phyloP scores from a whole-genome alignment of 2,113 vertebrate species.

The Ctenodactylus gundi region DNA sequence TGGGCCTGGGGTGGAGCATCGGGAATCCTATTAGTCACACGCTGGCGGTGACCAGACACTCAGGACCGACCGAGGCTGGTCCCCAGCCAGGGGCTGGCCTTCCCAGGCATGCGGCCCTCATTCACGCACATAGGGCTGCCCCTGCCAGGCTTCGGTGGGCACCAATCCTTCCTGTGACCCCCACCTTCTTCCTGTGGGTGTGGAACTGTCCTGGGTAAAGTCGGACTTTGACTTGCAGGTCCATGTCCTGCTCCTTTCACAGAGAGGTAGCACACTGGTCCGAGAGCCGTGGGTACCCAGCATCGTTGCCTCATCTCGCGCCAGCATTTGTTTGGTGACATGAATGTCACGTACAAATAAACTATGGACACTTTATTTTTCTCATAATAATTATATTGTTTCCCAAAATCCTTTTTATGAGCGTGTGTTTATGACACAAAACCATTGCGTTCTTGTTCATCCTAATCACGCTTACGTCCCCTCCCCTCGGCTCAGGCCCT shows the following conservation, averaged over 20 bases:
- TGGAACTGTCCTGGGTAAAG: neutral
- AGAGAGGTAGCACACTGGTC: too few species aligned
- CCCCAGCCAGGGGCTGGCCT: fast-evolving
- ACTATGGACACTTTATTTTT: too few species aligned
- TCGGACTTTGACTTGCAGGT: neutral
- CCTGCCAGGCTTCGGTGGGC: neutral
- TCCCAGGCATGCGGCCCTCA: fast-evolving
- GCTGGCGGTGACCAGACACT: neutral
- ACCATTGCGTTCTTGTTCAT: too few species aligned
- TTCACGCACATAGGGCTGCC: neutral
- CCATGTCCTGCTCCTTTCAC: too few species aligned
- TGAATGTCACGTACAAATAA: too few species aligned
- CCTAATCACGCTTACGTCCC: too few species aligned
- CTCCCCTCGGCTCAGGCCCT: too few species aligned
- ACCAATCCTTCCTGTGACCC: neutral
- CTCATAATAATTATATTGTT: too few species aligned
- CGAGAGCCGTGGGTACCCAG: constrained; percentile 11
- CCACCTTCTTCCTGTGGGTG: neutral
- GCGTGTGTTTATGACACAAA: too few species aligned
- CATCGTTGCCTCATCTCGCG: too few species aligned
- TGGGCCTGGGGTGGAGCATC: neutral
- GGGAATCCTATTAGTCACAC: neutral
- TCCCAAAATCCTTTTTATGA: too few species aligned
- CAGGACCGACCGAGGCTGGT: neutral
- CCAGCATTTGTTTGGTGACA: too few species aligned